Evolutionary conservation across 2,888 invertebrate species (phyloP).

Genomic region (Mayetiola destructor): DNA sequence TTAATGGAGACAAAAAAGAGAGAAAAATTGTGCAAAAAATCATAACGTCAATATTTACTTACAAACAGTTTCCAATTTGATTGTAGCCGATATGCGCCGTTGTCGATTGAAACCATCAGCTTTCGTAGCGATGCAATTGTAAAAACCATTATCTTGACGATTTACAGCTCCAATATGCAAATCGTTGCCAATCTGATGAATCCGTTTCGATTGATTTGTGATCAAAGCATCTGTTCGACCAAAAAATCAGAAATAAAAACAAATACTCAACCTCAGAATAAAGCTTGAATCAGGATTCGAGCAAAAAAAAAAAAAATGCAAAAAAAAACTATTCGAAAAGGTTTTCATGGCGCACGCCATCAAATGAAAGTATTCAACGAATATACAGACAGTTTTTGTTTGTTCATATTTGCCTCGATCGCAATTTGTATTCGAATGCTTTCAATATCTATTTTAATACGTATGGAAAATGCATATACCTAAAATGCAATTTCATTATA

Average conservation of each 20-base stretch:
- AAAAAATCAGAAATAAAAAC: neutral
- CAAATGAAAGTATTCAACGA: too few species aligned
- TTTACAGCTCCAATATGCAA: neutral
- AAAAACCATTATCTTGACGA: neutral
- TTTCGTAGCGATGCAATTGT: neutral
- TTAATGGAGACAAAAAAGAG: too few species aligned
- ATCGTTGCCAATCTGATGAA: neutral
- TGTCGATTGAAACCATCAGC: neutral
- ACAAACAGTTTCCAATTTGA: neutral
- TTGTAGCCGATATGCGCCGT: neutral
- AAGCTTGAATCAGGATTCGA: neutral
- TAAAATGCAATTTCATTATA: too few species aligned
- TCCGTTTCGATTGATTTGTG: neutral
- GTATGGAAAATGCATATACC: too few species aligned
- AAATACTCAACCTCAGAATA: neutral
- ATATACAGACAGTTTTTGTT: too few species aligned
- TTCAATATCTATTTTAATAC: too few species aligned
- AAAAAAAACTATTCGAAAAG: neutral
- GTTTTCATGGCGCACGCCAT: too few species aligned
- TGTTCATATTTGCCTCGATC: too few species aligned
- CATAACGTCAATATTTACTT: slow-evolving; percentile 12
- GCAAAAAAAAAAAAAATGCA: neutral
- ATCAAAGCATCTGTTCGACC: neutral
- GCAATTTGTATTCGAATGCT: too few species aligned
- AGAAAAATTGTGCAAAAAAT: too few species aligned